These are phyloP conservation scores for Mobula birostris DNA, from an alignment of 2,113 vertebrate species.

Conservation along the genomic window DNA sequence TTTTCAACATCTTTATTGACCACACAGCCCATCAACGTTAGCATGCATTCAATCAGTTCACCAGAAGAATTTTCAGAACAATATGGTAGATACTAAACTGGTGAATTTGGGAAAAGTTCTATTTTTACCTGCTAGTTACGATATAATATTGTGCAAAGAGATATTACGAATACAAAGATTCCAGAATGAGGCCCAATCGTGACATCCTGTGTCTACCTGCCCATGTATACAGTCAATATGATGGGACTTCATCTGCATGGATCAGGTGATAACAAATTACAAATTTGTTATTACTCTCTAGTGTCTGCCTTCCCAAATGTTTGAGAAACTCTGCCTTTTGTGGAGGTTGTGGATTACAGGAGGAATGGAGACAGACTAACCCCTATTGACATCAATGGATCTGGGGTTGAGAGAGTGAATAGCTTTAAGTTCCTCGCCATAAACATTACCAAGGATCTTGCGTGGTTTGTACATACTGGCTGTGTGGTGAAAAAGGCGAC, in stretches of 20 bases:
- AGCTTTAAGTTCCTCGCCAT: no score
- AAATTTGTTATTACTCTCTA: not conserved
- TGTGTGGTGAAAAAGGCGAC: no score
- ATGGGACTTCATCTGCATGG: not conserved
- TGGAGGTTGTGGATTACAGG: no score
- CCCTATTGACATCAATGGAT: no score
- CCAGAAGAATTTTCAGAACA: not conserved
- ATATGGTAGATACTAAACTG: not conserved
- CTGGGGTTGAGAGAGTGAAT: no score
- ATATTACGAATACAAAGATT: not conserved
- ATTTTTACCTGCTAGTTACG: not conserved
- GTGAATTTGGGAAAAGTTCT: not conserved
- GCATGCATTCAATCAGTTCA: not conserved
- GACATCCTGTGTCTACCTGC: not conserved
- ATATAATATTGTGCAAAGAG: not conserved
- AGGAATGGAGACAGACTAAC: no score
- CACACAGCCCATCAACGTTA: not conserved
- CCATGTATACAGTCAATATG: not conserved
- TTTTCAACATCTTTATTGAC: not conserved
- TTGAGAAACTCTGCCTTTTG: not conserved
- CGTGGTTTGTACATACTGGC: no score
- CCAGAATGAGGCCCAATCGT: not conserved
- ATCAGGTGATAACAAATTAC: no score
- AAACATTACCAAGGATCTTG: no score
- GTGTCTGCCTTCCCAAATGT: not conserved